These are phyloP conservation scores for Hylaeus anthracinus DNA, from an alignment of 1,140 invertebrate genomes.

Conservation along the genomic window DNA sequence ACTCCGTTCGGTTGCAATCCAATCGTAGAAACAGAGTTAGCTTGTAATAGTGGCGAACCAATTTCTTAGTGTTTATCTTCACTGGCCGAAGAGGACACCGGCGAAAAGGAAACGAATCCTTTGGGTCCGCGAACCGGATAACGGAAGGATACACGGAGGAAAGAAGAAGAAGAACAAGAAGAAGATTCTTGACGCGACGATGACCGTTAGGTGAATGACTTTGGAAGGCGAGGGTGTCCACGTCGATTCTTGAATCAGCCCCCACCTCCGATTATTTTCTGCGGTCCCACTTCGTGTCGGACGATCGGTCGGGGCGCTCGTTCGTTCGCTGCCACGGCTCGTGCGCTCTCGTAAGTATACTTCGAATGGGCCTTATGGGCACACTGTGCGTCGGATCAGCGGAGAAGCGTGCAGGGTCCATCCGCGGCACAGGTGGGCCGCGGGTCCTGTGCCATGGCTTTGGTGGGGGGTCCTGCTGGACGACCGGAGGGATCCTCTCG, in stretches of 20 bases:
- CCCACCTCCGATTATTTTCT: conserved; percentile 63
- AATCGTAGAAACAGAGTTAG: neutral
- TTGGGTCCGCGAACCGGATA: conserved; percentile 32
- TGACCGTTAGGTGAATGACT: conserved; percentile 77
- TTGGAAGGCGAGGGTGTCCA: conserved; percentile 68
- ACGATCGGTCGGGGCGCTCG: conserved; percentile 33
- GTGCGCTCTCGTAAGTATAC: conserved; percentile 66
- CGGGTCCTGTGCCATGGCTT: conserved; percentile 59
- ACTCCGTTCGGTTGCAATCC: neutral
- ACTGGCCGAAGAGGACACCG: neutral
- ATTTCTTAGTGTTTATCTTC: neutral
- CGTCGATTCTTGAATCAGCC: conserved; percentile 69
- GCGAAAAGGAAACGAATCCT: neutral
- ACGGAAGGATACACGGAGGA: conserved; percentile 29
- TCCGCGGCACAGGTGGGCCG: conserved; percentile 75
- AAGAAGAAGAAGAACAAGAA: conserved; percentile 42
- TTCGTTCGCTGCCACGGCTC: conserved; percentile 23
- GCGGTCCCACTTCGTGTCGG: conserved; percentile 56
- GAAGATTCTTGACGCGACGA: conserved; percentile 68
- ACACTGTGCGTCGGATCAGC: conserved; percentile 72
- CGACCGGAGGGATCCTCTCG: conserved; percentile 52
- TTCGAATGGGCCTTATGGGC: conserved; percentile 72
- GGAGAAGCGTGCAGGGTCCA: conserved; percentile 72
- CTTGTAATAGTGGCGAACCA: too few relatives aligned
- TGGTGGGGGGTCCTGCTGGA: conserved; percentile 67